Base-by-base conservation (phyloP, 2,797 vertebrate genomes). In the Smutsia temminckii region DNA sequence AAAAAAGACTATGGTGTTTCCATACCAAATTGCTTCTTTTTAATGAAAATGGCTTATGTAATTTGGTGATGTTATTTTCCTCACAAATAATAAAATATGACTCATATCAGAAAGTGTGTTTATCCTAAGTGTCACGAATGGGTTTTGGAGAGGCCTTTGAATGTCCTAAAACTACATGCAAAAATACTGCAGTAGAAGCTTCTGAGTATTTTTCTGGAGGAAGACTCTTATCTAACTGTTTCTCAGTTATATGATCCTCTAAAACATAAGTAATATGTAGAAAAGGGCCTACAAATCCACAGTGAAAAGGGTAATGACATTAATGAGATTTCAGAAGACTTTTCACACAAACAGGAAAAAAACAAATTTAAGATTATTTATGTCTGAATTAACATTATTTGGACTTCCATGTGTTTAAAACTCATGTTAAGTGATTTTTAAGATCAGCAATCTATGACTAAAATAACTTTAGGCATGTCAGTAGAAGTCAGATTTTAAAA, bases 351-450 rank as follows among this genome's bases (percentile, higher is more conserved):
- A 51, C 18, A 3, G 8, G 53, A 10, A 53, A 94, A 92, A 91
- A 66, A 80, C 71, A 51, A 21, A 40, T 81, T 89, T 72, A 84
- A 96, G 32, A 88, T 85, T 93, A 80, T 80, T 90, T 75, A 75
- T 40, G 21, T 68, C 83, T 71, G 34, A 93, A 74, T 77, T 75
- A 95, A 34, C 3, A 63, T 40, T 66, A 79, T 34, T 80, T 86
- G 61, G 20, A 40, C 14, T 84, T 95, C 27, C 12, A 66, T 53
- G 14, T 61, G 49, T 46, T 93, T 37, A 37, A 72, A 96, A 75
- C n/a, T 17, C 42, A 42, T 53, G 14, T 37, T 21, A 88, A 88
- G 18, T 34, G 46, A 75, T 66, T 79, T 79, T 96, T 91, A 78
- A 79, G 40, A 59, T 92, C 10, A 80, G 32, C n/a, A 94, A 66